These are phyloP conservation scores for Saccopteryx bilineata DNA, from an alignment of 2,113 vertebrate species.

Conservation along the genomic window DNA sequence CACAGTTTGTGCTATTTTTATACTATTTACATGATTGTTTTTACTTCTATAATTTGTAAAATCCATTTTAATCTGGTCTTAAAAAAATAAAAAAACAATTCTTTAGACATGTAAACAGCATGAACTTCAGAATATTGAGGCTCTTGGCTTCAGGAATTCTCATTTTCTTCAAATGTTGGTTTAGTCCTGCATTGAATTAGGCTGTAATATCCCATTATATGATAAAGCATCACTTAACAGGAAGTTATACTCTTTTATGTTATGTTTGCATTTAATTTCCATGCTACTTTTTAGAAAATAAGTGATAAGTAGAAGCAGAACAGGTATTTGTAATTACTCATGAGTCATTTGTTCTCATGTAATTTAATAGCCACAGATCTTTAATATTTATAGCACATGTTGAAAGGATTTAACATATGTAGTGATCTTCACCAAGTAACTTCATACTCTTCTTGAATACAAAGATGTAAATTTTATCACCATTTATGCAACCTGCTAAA, in stretches of 20 bases:
- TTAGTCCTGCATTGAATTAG: slow-evolving; percentile 52
- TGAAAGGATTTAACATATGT: slow-evolving; percentile 89
- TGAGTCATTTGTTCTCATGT: slow-evolving; percentile 82
- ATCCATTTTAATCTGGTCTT: slow-evolving; percentile 4
- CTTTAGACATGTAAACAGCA: background rate
- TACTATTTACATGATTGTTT: slow-evolving; percentile 4
- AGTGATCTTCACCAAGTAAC: slow-evolving; percentile 87
- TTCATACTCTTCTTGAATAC: slow-evolving; percentile 87
- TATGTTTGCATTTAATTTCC: slow-evolving; percentile 74
- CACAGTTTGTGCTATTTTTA: background rate
- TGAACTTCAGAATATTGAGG: background rate
- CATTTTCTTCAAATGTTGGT: slow-evolving; percentile 53
- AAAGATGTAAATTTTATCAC: slow-evolving; percentile 88
- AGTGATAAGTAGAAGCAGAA: slow-evolving; percentile 80
- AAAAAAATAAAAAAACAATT: slow-evolving; percentile 9
- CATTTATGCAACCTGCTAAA: slow-evolving; percentile 87
- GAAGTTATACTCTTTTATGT: slow-evolving; percentile 65
- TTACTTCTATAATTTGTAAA: background rate
- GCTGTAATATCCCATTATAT: slow-evolving; percentile 53
- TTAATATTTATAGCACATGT: slow-evolving; percentile 89
- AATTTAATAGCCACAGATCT: slow-evolving; percentile 87
- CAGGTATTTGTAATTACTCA: slow-evolving; percentile 86
- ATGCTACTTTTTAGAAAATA: slow-evolving; percentile 75
- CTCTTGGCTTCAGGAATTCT: slow-evolving; percentile 37
- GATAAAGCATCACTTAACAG: slow-evolving; percentile 64